A percentile compares a stretch with the other conserved stretches of the same genome.
phyloP scores from a whole-genome alignment of 2,888 invertebrate genomes.

The Neoascia interrupta region DNA sequence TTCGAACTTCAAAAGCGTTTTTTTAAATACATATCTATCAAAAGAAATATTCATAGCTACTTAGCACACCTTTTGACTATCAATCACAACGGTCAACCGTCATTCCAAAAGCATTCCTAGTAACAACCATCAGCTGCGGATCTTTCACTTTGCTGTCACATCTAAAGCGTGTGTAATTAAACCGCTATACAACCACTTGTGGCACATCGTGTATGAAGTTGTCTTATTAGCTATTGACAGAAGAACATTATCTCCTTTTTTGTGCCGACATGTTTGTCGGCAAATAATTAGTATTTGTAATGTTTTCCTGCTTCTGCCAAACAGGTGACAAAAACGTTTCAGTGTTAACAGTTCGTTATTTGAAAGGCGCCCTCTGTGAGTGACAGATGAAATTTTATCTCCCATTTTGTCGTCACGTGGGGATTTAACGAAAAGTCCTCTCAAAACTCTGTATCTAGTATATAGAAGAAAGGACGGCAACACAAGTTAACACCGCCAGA shows the following conservation, averaged over 20 bases:
- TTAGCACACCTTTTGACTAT: no score
- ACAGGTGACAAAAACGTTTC: slow-evolving; percentile 36
- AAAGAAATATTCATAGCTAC: no score
- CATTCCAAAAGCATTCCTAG: no score
- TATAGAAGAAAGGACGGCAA: slow-evolving; percentile 22
- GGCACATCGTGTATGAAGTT: slow-evolving; percentile 50
- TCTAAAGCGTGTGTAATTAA: slow-evolving; percentile 40
- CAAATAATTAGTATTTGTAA: slow-evolving; percentile 63
- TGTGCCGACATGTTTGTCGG: slow-evolving; percentile 59
- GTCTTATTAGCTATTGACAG: slow-evolving; percentile 62
- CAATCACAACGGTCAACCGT: no score
- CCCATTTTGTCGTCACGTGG: no score
- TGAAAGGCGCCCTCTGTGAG: slow-evolving; percentile 57
- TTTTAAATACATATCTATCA: slow-evolving; percentile 21
- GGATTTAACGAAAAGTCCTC: no score
- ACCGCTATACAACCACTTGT: slow-evolving; percentile 33
- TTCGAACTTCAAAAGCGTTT: no score
- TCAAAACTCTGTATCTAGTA: no score
- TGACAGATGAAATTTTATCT: slow-evolving; percentile 53
- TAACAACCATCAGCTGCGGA: no score
- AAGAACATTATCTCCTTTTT: slow-evolving; percentile 40
- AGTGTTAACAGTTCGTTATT: slow-evolving; percentile 52
- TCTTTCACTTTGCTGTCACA: slow-evolving; percentile 47
- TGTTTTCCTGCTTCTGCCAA: slow-evolving; percentile 27
- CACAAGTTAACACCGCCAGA: not conserved